Evolutionary conservation across 2,888 invertebrate genomes (phyloP), one percentile per base, ranked within the genome.

Genomic region (Ormia ochracea): DNA sequence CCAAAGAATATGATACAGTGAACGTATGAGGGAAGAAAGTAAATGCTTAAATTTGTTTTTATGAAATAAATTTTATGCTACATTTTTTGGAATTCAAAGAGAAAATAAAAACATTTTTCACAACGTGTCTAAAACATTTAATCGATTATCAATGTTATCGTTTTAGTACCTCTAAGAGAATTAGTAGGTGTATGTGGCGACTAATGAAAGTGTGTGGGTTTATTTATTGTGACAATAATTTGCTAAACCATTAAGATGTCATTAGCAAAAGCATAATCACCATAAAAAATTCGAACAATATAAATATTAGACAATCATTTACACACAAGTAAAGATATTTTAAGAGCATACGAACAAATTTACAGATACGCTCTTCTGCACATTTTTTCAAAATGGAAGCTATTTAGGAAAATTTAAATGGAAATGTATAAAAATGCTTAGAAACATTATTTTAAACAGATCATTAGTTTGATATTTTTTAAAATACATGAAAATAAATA

Each of bases 241-340:
- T 61, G 54, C 45, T 17, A 68, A 68, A 61, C 48, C 78, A 78
- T 78, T 78, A 78, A 68, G 61, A 73, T 78, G 73, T 66, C 73
- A 61, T 78, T 78, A 73, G 73, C 73, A 69, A 56, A 61, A 36
- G 10, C 3, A 68, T 17, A 31, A 28, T n/a, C 61, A 61, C 50
- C 59, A 70, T 6, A 19, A 72, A 73, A 78, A 78, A 66, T 72
- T 72, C 54, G 45, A 61, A 58, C 56, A 58, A 50, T 50, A 58
- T 10, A 70, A 65, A 70, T 54, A 36, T 38, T 28, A 61, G 14
- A 21, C 17, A 12, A 14, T 19, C n/a, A 26, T 9, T 2, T 10
- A 14, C 38, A 65, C 23, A 50, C 23, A 43, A 2, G 9, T n/a
- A 7, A 2, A 43, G 1, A 43, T 17, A 43, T 61, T 72, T 43